Percentiles rank a stretch among this genome's conserved stretches.
Conservation (phyloP, 2,888 invertebrate species). For the Apantesis nais region DNA sequence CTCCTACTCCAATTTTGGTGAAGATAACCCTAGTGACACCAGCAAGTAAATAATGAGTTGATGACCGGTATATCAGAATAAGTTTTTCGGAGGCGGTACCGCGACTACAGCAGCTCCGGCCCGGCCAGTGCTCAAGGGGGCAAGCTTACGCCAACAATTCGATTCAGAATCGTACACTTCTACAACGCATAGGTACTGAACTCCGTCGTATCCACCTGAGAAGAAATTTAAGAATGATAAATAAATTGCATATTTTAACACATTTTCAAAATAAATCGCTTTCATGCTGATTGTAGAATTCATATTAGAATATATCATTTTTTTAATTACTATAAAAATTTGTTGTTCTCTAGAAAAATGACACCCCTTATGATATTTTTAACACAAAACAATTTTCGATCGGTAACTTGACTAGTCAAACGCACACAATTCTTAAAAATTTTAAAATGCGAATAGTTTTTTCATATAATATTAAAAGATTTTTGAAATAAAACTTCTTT, state of each 20-base stretch:
- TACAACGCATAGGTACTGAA: conserved; percentile 93
- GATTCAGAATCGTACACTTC: conserved; percentile 95
- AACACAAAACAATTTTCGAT: too few species aligned
- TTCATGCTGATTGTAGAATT: background rate
- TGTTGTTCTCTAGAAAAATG: too few species aligned
- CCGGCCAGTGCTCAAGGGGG: conserved; percentile 92
- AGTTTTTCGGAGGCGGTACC: conserved; percentile 77
- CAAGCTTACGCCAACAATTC: conserved; percentile 92
- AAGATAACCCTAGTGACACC: conserved; percentile 21
- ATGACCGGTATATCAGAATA: conserved; percentile 65
- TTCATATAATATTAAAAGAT: too few species aligned
- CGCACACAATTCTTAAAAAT: too few species aligned
- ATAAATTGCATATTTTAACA: background rate
- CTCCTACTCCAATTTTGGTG: conserved; percentile 9
- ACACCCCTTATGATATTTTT: too few species aligned
- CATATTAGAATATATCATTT: too few species aligned
- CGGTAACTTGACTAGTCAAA: too few species aligned
- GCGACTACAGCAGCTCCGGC: conserved; percentile 95
- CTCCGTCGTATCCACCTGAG: conserved; percentile 95
- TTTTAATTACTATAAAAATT: too few species aligned
- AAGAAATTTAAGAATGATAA: background rate
- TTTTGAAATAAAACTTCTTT: too few species aligned
- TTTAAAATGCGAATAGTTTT: too few species aligned
- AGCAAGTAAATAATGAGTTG: conserved; percentile 53
- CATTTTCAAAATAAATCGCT: background rate